Evolutionary conservation across 2,888 invertebrate genomes (phyloP).

Genomic region (Rapana venosa): DNA sequence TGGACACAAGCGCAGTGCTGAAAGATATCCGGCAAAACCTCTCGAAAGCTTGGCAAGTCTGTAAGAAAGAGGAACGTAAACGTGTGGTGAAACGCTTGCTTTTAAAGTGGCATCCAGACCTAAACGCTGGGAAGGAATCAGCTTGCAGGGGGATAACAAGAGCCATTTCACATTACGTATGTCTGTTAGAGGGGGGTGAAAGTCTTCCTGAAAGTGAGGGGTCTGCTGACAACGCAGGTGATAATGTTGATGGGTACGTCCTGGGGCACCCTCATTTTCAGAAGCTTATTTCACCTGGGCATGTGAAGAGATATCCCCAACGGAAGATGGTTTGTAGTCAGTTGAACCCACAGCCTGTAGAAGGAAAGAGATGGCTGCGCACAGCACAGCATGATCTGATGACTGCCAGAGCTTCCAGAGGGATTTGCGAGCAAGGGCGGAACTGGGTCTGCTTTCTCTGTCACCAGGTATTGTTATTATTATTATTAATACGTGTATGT

Average conservation of each 20-base stretch:
- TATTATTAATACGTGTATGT: too few species aligned
- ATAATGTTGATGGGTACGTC: neutral
- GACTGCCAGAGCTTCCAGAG: slow-evolving; percentile 52
- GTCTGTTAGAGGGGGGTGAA: slow-evolving; percentile 49
- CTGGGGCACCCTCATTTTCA: too few species aligned
- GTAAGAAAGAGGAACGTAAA: slow-evolving; percentile 45
- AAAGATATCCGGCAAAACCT: slow-evolving; percentile 51
- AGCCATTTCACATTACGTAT: slow-evolving; percentile 52
- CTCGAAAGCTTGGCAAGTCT: slow-evolving; percentile 51
- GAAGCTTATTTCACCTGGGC: too few species aligned
- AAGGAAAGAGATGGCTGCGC: slow-evolving; percentile 59
- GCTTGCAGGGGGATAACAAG: slow-evolving; percentile 56
- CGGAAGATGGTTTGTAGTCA: neutral
- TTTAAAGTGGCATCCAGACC: slow-evolving; percentile 62
- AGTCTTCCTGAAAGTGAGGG: slow-evolving; percentile 45
- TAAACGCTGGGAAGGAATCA: slow-evolving; percentile 52
- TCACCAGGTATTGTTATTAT: slow-evolving; percentile 57
- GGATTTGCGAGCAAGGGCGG: slow-evolving; percentile 45
- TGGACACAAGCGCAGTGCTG: slow-evolving; percentile 43
- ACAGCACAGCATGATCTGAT: slow-evolving; percentile 59
- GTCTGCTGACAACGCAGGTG: neutral
- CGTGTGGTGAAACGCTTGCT: slow-evolving; percentile 55
- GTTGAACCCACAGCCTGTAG: slow-evolving; percentile 53
- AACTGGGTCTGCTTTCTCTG: slow-evolving; percentile 64
- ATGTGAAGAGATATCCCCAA: neutral